Percentiles rank a stretch among this genome's conserved stretches.
Evolutionary conservation across 2,888 invertebrate genomes (phyloP).

Genomic region (Ethmia dodecea): DNA sequence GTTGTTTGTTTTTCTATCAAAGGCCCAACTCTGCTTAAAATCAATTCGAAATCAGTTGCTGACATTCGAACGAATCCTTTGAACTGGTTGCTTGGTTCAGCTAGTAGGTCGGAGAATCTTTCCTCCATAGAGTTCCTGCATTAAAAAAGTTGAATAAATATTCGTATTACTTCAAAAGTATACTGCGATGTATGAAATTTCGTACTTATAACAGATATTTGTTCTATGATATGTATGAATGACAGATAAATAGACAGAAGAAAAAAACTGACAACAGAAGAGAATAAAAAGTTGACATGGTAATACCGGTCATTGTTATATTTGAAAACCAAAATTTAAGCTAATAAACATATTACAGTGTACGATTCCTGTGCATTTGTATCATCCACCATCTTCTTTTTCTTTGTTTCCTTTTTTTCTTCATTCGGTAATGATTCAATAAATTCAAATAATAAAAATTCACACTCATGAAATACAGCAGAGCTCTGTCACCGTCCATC

Average conservation of each 20-base stretch:
- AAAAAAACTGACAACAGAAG: neutral
- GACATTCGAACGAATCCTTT: too few relatives aligned
- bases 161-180: too few relatives aligned
- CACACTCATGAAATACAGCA: neutral
- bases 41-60: too few relatives aligned
- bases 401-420: neutral
- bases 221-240: neutral
- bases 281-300: neutral
- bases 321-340: neutral
- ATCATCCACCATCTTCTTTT: neutral
- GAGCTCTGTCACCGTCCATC: neutral
- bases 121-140: too few relatives aligned
- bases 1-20: too few relatives aligned
- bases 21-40: too few relatives aligned
- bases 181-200: too few relatives aligned
- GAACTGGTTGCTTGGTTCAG: too few relatives aligned
- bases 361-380: neutral
- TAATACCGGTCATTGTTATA: neutral
- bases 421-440: neutral
- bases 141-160: too few relatives aligned
- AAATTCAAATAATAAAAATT: neutral
- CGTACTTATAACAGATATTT: neutral
- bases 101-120: too few relatives aligned
- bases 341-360: neutral
- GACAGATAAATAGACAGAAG: neutral